phyloP scores from a whole-genome alignment of 2,113 vertebrate species.

The Calidris pugnax region DNA sequence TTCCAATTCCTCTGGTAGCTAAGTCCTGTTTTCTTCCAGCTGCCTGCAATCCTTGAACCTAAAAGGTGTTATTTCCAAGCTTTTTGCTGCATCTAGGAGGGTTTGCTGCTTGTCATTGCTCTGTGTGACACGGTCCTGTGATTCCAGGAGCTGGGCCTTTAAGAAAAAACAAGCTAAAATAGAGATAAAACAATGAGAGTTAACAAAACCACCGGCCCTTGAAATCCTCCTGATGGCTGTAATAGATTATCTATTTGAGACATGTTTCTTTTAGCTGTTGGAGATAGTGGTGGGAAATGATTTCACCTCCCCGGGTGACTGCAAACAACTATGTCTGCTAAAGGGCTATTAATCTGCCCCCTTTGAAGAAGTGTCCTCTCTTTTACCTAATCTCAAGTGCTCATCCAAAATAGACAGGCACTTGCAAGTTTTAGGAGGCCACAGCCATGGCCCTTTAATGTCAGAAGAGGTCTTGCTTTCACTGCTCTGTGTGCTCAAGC shows the following conservation, averaged over 20 bases:
- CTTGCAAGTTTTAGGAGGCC: neutral
- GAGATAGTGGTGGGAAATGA: constrained; percentile 51
- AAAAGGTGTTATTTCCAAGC: neutral
- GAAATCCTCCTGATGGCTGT: constrained; percentile 43
- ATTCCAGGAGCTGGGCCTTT: constrained; percentile 23
- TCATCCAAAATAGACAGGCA: neutral
- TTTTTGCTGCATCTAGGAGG: neutral
- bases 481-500: neutral
- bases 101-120: neutral
- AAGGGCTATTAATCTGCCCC: constrained; percentile 35
- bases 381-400: neutral
- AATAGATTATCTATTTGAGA: constrained; percentile 65
- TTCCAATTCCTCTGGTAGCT: neutral
- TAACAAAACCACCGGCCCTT: constrained; percentile 46
- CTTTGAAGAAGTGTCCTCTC: constrained; percentile 11
- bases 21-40: neutral
- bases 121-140: neutral
- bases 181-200: constrained; percentile 13
- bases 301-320: constrained; percentile 38
- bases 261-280: constrained; percentile 50
- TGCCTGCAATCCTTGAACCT: neutral
- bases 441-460: neutral
- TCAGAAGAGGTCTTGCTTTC: neutral
- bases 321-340: constrained; percentile 20
- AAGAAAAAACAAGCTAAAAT: constrained; percentile 11